phyloP scores from a whole-genome alignment of 2,888 invertebrate genomes.

The Germaria angustata region DNA sequence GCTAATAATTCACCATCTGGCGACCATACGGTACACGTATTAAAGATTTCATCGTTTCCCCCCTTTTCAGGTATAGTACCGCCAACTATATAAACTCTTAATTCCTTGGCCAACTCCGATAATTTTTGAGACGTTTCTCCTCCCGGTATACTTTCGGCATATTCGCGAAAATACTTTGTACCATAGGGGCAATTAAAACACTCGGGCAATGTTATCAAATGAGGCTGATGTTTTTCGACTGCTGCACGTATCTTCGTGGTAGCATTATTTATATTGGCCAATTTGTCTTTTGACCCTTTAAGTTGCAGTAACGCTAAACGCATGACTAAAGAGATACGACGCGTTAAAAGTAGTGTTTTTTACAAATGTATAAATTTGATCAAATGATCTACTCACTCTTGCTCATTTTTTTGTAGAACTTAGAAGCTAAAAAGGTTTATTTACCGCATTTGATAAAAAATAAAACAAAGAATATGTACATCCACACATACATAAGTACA shows the following conservation, averaged over 20 bases:
- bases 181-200: constrained; percentile 98
- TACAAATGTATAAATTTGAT: neutral
- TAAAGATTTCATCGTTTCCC: constrained; percentile 83
- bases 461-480: neutral
- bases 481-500: too few relatives aligned
- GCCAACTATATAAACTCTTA: constrained; percentile 90
- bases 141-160: constrained; percentile 90
- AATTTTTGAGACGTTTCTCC: constrained; percentile 88
- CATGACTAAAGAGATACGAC: constrained; percentile 73
- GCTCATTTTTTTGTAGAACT: neutral
- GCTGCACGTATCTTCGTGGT: constrained; percentile 84
- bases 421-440: too few relatives aligned
- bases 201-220: constrained; percentile 88
- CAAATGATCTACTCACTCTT: constrained; percentile 6
- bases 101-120: constrained; percentile 87
- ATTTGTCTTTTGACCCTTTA: constrained; percentile 87
- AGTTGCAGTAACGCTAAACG: constrained; percentile 90
- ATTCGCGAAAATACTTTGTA: constrained; percentile 89
- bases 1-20: constrained; percentile 88
- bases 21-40: constrained; percentile 94
- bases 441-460: neutral
- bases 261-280: constrained; percentile 87
- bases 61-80: constrained; percentile 93
- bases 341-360: neutral
- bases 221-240: constrained; percentile 82